Base-by-base conservation (phyloP, 2,113 vertebrate genomes). In the Glaucidium brasilianum region DNA sequence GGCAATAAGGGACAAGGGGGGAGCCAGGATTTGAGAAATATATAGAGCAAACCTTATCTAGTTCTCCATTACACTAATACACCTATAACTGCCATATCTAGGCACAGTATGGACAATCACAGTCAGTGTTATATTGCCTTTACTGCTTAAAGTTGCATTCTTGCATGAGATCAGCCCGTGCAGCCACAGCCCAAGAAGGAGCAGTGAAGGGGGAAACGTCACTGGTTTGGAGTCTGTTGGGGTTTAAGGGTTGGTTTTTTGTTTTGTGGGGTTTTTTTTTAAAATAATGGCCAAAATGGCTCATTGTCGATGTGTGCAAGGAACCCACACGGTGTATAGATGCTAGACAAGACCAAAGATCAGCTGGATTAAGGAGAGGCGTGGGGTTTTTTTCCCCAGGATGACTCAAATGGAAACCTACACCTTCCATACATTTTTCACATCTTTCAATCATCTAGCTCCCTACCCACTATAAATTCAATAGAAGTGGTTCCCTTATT, bases 101-200 rank as follows among this genome's bases (percentile, higher is more conserved):
- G 37, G 66, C 1, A 41, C n/a, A 3, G 1, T 1, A 32, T 2
- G 63, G 45, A 41, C 50, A 41, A 3, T 1, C 19, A 12, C 1
- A 5, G 45, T 0, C 69, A 39, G 30, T 2, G 2, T 14, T 8
- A 2, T 0, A 15, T 3, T 2, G 12, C 29, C n/a, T 30, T 49
- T 29, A 0, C 34, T 43, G 39, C 50, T 50, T 49, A 3, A 49
- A 84, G 30, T 4, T 50, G 53, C 30, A n/a, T 66, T 53, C 32
- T 62, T 27, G 26, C 15, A 6, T 0, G 25, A 41, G 74, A 32
- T 23, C 75, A 82, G 34, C 45, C 47, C 8, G 49, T 22, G 49
- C 63, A 90, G 68, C 37, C 62, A 47, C 22, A 30, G 63, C 50
- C 25, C 20, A 6, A 27, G 41, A 5, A 77, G 52, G 3, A 85